Evolutionary conservation across 2,888 invertebrate species (phyloP).

Genomic region (Allacma fusca): DNA sequence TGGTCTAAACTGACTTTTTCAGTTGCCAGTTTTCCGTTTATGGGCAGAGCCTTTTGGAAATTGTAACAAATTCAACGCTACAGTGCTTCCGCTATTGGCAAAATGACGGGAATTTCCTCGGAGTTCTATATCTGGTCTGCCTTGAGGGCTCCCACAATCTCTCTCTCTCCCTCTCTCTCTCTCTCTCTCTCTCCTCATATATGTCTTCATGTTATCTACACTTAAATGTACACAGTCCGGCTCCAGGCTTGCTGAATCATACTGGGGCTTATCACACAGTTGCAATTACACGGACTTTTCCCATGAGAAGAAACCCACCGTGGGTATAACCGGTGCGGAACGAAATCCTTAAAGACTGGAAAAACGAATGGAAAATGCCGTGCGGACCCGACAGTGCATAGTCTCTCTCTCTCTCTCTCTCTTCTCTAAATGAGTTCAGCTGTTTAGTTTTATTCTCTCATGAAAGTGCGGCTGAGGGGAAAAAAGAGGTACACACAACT

Average conservation of each 20-base stretch:
- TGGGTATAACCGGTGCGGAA: conserved; percentile 17
- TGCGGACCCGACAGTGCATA: background rate
- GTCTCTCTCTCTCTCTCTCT: background rate
- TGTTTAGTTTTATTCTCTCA: conserved; percentile 21
- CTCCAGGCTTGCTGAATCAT: conserved; percentile 10
- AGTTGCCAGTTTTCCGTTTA: too few species aligned
- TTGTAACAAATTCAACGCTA: too few species aligned
- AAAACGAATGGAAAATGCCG: conserved; percentile 1
- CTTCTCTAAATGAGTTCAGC: conserved; percentile 11
- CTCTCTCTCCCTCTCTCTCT: too few species aligned
- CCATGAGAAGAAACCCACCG: conserved; percentile 24
- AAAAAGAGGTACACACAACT: conserved; percentile 18
- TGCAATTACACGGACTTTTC: conserved; percentile 18
- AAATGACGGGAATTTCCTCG: too few species aligned
- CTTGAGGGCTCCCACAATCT: too few species aligned
- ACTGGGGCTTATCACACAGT: conserved; percentile 13
- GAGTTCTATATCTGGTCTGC: too few species aligned
- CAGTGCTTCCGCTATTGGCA: too few species aligned
- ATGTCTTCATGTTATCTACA: too few species aligned
- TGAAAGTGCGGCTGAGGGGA: conserved; percentile 10
- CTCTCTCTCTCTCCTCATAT: too few species aligned
- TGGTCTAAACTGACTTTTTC: too few species aligned
- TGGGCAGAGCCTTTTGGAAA: too few species aligned
- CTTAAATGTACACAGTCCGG: too few species aligned
- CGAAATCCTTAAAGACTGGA: conserved; percentile 21